Evolutionary conservation across 2,797 vertebrate genomes (phyloP).

Genomic region (Valencia hispanica): DNA sequence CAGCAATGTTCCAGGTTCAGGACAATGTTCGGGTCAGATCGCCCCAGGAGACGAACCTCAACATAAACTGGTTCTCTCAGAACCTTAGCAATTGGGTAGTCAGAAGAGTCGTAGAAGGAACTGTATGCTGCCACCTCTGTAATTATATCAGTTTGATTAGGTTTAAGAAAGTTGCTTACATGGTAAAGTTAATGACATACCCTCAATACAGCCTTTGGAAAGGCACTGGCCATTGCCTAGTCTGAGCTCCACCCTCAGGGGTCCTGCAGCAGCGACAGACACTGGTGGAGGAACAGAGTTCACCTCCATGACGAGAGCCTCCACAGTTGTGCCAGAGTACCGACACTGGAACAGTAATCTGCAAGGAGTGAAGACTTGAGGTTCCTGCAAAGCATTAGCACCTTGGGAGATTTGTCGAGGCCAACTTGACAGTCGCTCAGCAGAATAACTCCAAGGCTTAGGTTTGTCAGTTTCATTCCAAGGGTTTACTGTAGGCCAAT

Average conservation of each 20-base stretch:
- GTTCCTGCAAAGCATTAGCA: background rate
- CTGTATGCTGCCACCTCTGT: slow-evolving; percentile 68
- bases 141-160: background rate
- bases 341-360: slow-evolving; percentile 82
- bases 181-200: slow-evolving; percentile 37
- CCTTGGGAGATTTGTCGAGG: no score
- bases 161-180: no score
- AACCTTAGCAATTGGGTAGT: slow-evolving; percentile 78
- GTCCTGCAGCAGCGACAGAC: slow-evolving; percentile 63
- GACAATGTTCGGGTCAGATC: slow-evolving; percentile 72
- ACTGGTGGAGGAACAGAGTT: slow-evolving; percentile 65
- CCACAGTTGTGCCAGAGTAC: slow-evolving; percentile 64
- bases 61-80: slow-evolving; percentile 73
- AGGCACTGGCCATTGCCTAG: slow-evolving; percentile 76
- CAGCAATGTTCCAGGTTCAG: slow-evolving; percentile 81
- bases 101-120: slow-evolving; percentile 71
- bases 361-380: background rate
- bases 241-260: slow-evolving; percentile 72
- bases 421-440: no score
- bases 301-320: slow-evolving; percentile 73
- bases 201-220: slow-evolving; percentile 74
- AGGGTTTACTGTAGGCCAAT: no score
- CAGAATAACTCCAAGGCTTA: no score
- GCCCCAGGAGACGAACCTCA: slow-evolving; percentile 71
- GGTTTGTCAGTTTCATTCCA: no score